Percentiles rank a stretch among this genome's conserved stretches.
Evolutionary conservation across 2,113 vertebrate species (phyloP).

Genomic region (Pardalotus punctatus): DNA sequence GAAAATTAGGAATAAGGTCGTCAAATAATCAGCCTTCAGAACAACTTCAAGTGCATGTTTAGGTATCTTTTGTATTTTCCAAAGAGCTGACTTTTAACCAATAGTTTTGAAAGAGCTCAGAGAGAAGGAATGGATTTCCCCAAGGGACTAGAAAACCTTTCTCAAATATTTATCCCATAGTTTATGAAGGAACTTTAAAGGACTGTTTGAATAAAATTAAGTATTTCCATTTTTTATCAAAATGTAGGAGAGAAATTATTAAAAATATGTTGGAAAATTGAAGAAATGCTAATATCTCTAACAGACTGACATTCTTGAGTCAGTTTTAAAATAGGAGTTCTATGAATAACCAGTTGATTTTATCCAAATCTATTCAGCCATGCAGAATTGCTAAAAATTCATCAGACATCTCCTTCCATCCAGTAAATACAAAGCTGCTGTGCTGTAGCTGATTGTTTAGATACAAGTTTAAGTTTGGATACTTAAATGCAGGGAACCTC

Average conservation of each 20-base stretch:
- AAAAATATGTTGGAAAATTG: not conserved
- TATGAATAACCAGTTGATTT: not conserved
- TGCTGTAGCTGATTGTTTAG: not conserved
- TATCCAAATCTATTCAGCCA: not conserved
- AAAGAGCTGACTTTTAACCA: not conserved
- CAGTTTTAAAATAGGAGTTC: not conserved
- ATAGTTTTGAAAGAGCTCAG: not conserved
- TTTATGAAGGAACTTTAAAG: not conserved
- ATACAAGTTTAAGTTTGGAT: not conserved
- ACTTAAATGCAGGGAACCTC: not conserved
- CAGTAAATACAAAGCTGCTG: not conserved
- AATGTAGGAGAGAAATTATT: not conserved
- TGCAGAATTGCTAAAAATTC: not conserved
- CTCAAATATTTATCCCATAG: not conserved
- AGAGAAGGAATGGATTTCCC: not conserved
- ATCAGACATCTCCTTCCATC: not conserved
- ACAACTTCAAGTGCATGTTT: not conserved
- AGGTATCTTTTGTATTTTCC: not conserved
- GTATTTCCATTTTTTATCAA: not conserved
- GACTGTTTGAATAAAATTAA: not conserved
- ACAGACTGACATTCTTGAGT: not conserved
- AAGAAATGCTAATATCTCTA: not conserved
- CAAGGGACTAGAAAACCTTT: not conserved
- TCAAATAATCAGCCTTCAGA: not conserved
- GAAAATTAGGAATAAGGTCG: not conserved